Percentiles rank a stretch among this genome's conserved stretches.
Conservation (phyloP, 2,888 invertebrate species). For the Hyles lineata region DNA sequence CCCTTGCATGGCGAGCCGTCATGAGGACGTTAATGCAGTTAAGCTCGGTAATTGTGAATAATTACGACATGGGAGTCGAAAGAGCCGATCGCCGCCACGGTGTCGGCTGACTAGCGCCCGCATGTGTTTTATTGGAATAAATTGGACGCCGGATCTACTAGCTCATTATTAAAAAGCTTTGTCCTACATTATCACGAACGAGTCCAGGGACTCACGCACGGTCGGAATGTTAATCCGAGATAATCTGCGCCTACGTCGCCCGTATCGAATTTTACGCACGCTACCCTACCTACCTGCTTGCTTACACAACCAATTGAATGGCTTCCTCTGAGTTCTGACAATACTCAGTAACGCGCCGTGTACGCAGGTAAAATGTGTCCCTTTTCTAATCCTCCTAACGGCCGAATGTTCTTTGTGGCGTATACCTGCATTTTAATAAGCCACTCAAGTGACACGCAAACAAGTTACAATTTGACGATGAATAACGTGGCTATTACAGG, state of each 20-base stretch:
- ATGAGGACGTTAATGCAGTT: slow-evolving; percentile 60
- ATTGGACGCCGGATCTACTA: slow-evolving; percentile 66
- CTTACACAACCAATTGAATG: slow-evolving; percentile 70
- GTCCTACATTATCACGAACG: slow-evolving; percentile 57
- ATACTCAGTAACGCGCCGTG: slow-evolving; percentile 60
- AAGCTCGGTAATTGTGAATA: slow-evolving; percentile 70
- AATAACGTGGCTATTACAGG: neutral
- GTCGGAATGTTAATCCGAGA: slow-evolving; percentile 81
- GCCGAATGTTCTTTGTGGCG: slow-evolving; percentile 19
- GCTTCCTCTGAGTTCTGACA: slow-evolving; percentile 75
- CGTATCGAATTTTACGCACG: slow-evolving; percentile 79
- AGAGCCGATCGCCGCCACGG: slow-evolving; percentile 53
- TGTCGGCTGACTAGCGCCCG: slow-evolving; percentile 67
- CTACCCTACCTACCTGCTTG: slow-evolving; percentile 81
- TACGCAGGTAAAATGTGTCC: slow-evolving; percentile 65
- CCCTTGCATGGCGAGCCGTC: slow-evolving; percentile 38
- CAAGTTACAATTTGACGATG: neutral
- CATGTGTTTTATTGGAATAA: slow-evolving; percentile 79
- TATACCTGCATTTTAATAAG: slow-evolving; percentile 21
- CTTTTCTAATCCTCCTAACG: slow-evolving; percentile 22
- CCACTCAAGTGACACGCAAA: slow-evolving; percentile 24
- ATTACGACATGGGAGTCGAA: slow-evolving; percentile 67
- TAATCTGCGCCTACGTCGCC: slow-evolving; percentile 70
- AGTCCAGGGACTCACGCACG: slow-evolving; percentile 52
- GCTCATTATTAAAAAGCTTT: slow-evolving; percentile 68